Conservation (phyloP, 35 echinoderm and acorn worm species). For the Amphiura filiformis region DNA sequence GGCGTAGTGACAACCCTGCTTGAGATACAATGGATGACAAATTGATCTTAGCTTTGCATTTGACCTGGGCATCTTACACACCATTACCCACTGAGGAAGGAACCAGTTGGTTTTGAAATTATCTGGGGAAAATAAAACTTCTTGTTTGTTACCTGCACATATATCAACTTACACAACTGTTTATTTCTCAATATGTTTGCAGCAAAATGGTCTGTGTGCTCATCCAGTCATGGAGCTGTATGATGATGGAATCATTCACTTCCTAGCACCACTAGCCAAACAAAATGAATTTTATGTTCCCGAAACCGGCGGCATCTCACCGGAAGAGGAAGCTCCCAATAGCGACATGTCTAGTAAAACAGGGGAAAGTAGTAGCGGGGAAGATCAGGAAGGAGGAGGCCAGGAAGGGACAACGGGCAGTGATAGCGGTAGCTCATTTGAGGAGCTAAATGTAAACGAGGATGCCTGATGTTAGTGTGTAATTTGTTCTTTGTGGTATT, state of each 20-base stretch:
- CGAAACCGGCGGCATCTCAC: conserved; percentile 31
- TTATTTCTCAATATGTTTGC: too few relatives aligned
- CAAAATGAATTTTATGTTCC: conserved; percentile 82
- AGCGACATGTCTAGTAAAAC: neutral
- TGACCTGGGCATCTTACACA: too few relatives aligned
- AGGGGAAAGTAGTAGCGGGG: neutral
- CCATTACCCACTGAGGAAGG: too few relatives aligned
- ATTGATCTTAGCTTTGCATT: too few relatives aligned
- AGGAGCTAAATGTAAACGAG: conserved; percentile 47
- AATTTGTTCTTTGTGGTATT: neutral
- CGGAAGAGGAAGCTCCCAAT: neutral
- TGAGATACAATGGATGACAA: too few relatives aligned
- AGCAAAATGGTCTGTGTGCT: conserved; percentile 71
- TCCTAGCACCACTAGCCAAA: conserved; percentile 68
- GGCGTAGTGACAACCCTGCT: too few relatives aligned
- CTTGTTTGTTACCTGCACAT: too few relatives aligned
- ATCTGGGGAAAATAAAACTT: too few relatives aligned
- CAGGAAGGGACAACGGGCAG: neutral
- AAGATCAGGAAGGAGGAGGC: conserved; percentile 22
- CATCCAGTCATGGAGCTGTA: conserved; percentile 80
- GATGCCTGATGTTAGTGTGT: neutral
- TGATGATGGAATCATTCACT: conserved; percentile 47
- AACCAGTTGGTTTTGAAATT: too few relatives aligned
- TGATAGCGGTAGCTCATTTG: conserved; percentile 63
- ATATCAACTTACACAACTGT: too few relatives aligned